phyloP scores from a whole-genome alignment of 2,888 invertebrate species.

The Vanessa cardui region DNA sequence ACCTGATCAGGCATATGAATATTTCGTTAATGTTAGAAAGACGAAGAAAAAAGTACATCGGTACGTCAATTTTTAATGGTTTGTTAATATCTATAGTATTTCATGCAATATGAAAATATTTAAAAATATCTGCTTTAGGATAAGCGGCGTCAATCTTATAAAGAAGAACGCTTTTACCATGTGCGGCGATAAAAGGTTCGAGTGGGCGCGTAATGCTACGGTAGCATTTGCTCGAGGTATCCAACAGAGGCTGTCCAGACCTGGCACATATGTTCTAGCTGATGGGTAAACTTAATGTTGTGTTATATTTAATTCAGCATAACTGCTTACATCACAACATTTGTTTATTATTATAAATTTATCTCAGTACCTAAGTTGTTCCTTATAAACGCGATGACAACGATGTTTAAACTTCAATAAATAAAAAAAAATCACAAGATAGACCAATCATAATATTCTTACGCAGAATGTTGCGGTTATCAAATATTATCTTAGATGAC shows the following conservation, averaged over 20 bases:
- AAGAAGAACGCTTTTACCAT: constrained; percentile 62
- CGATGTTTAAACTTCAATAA: neutral
- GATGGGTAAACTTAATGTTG: constrained; percentile 55
- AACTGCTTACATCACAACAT: too few relatives aligned
- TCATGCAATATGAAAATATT: neutral
- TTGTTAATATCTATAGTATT: neutral
- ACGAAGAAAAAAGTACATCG: constrained; percentile 56
- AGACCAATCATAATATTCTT: too few relatives aligned
- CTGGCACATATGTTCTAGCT: constrained; percentile 62
- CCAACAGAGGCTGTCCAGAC: constrained; percentile 62
- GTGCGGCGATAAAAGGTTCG: constrained; percentile 61
- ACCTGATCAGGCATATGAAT: constrained; percentile 75
- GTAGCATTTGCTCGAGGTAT: constrained; percentile 71
- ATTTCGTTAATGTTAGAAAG: constrained; percentile 68
- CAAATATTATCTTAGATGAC: constrained; percentile 67
- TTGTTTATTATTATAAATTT: too few relatives aligned
- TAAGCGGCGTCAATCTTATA: constrained; percentile 51
- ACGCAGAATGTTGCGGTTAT: constrained; percentile 67
- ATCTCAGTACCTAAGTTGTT: too few relatives aligned
- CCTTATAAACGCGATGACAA: neutral
- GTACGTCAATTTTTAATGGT: constrained; percentile 46
- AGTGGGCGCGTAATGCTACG: constrained; percentile 73
- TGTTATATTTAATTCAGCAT: too few relatives aligned
- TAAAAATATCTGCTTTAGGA: constrained; percentile 19
- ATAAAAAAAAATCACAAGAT: too few relatives aligned